Percentiles rank a stretch among this genome's conserved stretches.
These are phyloP conservation scores for Creontiades dilutus DNA, from an alignment of 2,888 invertebrate genomes.

Conservation along the genomic window DNA sequence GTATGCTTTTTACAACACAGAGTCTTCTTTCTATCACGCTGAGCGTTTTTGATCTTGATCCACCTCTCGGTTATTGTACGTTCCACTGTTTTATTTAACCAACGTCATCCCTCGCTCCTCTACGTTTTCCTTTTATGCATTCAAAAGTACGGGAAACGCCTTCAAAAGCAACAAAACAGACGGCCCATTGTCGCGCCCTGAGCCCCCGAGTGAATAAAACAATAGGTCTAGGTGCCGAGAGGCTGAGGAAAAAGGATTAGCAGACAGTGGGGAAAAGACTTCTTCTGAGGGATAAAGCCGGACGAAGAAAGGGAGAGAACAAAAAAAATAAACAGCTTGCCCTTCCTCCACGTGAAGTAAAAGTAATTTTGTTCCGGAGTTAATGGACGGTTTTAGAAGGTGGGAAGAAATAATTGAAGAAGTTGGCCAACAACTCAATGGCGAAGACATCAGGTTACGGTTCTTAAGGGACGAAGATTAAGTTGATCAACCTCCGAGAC, in stretches of 20 bases:
- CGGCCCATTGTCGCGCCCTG: background rate
- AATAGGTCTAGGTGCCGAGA: conserved; percentile 33
- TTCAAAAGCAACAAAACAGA: background rate
- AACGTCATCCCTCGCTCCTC: background rate
- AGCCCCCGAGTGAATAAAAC: conserved; percentile 46
- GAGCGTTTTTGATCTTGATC: background rate
- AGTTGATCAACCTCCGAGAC: background rate
- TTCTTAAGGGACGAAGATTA: background rate
- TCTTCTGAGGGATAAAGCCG: too few species aligned
- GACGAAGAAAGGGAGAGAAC: background rate
- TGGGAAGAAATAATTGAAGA: conserved; percentile 58
- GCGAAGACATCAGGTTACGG: background rate
- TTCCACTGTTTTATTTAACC: background rate
- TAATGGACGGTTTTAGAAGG: conserved; percentile 46
- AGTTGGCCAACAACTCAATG: conserved; percentile 22
- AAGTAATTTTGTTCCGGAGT: conserved; percentile 47
- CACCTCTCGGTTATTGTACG: background rate
- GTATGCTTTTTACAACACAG: background rate
- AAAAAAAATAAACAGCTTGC: conserved; percentile 23
- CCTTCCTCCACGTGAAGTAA: background rate
- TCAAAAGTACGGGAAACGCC: conserved; percentile 11
- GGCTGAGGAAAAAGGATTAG: conserved; percentile 33
- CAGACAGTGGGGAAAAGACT: background rate
- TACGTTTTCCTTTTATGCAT: background rate
- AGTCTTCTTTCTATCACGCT: background rate